phyloP scores from a whole-genome alignment of 30 jellyfish, hydroid and myxozoan species.

The Cassiopea xamachana region DNA sequence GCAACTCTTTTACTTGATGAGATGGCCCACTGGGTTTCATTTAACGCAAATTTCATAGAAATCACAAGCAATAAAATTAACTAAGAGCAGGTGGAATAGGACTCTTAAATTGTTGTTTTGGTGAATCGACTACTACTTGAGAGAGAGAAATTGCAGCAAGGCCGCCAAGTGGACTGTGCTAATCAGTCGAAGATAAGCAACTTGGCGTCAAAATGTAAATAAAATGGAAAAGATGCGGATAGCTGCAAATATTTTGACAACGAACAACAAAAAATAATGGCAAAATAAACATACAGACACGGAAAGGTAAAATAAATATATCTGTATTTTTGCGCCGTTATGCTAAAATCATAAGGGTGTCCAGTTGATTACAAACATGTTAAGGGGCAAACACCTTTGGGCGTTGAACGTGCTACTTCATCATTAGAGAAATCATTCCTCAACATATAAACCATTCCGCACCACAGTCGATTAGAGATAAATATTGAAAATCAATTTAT shows the following conservation, averaged over 20 bases:
- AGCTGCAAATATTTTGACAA: neutral
- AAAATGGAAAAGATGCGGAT: neutral
- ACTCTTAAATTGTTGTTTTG: neutral
- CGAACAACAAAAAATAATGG: neutral
- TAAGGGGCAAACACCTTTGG: too few species aligned
- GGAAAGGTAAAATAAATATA: neutral
- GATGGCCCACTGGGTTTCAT: neutral
- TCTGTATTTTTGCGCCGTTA: neutral
- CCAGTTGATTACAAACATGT: neutral
- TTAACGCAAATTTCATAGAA: constrained; percentile 10
- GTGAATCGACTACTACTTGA: neutral
- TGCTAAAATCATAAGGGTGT: neutral
- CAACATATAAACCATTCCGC: too few species aligned
- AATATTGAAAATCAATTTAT: too few species aligned
- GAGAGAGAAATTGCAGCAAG: neutral
- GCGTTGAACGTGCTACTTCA: too few species aligned
- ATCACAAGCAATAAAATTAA: neutral
- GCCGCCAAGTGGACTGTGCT: neutral
- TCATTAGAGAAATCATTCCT: too few species aligned
- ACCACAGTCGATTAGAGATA: neutral
- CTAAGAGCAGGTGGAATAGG: neutral
- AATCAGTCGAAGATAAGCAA: neutral
- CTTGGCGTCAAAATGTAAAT: neutral
- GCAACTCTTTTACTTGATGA: neutral
- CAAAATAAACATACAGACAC: neutral